phyloP scores from a whole-genome alignment of 2,888 invertebrate species.

The Glyphotaelius pellucidus region DNA sequence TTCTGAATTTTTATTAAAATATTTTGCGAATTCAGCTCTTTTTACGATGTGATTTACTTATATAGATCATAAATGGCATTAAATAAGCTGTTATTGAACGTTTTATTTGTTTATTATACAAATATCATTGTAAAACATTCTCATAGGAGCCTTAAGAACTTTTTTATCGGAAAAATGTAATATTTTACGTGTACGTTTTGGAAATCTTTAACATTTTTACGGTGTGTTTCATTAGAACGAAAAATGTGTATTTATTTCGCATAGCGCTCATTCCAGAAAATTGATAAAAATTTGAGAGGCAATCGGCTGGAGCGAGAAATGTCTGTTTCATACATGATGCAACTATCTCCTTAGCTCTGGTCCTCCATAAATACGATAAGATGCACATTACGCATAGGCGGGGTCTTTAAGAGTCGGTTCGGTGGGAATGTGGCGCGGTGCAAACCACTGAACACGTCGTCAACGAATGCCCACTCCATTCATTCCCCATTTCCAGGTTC shows the following conservation, averaged over 20 bases:
- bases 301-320: too few species aligned
- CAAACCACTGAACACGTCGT: too few species aligned
- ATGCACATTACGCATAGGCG: too few species aligned
- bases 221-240: neutral
- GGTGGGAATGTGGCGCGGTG: too few species aligned
- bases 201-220: neutral
- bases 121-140: neutral
- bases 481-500: too few species aligned
- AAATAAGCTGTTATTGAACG: neutral
- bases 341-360: too few species aligned
- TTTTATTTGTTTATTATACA: neutral
- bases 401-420: too few species aligned
- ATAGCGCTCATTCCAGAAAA: too few species aligned
- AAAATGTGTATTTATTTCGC: neutral
- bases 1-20: neutral
- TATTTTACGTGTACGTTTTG: neutral
- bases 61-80: neutral
- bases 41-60: neutral
- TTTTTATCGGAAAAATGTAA: neutral
- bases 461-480: too few species aligned
- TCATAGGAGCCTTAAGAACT: neutral
- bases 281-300: too few species aligned
- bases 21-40: neutral
- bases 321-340: too few species aligned
- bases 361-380: too few species aligned